phyloP scores from a whole-genome alignment of 2,888 invertebrate species.

The Drosophila neutralis region DNA sequence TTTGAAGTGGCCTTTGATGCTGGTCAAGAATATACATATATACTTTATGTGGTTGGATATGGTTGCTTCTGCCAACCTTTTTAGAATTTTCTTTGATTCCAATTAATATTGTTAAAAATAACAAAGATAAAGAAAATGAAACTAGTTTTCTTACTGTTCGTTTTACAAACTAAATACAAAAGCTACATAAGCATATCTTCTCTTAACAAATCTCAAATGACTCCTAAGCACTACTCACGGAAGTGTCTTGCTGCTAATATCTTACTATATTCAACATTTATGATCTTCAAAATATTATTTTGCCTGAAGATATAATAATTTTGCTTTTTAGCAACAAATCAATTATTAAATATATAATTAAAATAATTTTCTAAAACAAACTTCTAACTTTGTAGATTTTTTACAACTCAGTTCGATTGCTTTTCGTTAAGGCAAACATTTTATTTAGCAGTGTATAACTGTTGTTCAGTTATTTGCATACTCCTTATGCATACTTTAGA shows the following conservation, averaged over 20 bases:
- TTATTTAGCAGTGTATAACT: constrained; percentile 18
- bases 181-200: neutral
- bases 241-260: fast-evolving
- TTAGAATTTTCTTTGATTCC: no score
- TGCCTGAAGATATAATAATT: neutral
- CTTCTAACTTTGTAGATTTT: neutral
- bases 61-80: fast-evolving
- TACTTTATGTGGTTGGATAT: neutral
- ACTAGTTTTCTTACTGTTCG: neutral
- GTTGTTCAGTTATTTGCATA: constrained; percentile 27
- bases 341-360: no score
- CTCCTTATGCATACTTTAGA: constrained; percentile 22
- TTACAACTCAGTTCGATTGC: neutral
- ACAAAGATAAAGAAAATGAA: neutral
- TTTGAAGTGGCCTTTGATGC: neutral
- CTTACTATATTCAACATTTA: neutral
- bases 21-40: neutral
- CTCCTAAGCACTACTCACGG: neutral
- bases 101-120: neutral
- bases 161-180: neutral
- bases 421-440: neutral
- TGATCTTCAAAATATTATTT: neutral
- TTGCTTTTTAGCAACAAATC: no score
- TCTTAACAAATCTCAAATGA: neutral
- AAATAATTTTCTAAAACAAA: neutral